Evolutionary conservation across 2,797 vertebrate species (phyloP).

Genomic region (Hydrophis major): DNA sequence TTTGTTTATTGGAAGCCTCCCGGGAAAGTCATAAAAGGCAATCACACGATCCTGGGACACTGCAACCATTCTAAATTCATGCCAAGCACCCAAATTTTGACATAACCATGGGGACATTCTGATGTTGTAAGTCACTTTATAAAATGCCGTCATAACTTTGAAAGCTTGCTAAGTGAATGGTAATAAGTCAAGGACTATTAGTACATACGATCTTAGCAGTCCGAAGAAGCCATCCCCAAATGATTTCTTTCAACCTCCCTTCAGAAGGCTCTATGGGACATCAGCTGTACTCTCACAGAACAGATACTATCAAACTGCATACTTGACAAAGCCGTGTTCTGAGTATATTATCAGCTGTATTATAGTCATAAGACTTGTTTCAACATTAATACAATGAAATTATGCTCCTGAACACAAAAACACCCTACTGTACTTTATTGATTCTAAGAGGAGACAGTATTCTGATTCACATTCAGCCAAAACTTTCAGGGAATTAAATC

Average conservation of each 20-base stretch:
- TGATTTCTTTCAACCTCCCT: background rate
- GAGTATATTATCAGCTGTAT: background rate
- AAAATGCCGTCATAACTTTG: background rate
- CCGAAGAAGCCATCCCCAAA: background rate
- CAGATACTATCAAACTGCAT: background rate
- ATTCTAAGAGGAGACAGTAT: background rate
- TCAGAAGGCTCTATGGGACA: background rate
- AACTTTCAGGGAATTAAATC: background rate
- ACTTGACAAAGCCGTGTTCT: background rate
- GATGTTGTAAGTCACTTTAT: background rate
- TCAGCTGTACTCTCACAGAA: background rate
- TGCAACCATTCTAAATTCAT: background rate
- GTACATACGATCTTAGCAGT: background rate
- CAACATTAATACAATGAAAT: background rate
- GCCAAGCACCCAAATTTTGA: background rate
- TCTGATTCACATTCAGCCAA: background rate
- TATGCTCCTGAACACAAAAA: background rate
- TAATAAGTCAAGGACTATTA: background rate
- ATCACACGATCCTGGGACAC: background rate
- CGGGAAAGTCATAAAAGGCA: background rate
- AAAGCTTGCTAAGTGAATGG: background rate
- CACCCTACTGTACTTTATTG: background rate
- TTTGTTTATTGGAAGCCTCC: background rate
- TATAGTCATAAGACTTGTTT: background rate
- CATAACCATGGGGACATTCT: background rate